These are phyloP conservation scores for Chiroxiphia lanceolata DNA, from an alignment of 2,797 vertebrate genomes.

Conservation along the genomic window DNA sequence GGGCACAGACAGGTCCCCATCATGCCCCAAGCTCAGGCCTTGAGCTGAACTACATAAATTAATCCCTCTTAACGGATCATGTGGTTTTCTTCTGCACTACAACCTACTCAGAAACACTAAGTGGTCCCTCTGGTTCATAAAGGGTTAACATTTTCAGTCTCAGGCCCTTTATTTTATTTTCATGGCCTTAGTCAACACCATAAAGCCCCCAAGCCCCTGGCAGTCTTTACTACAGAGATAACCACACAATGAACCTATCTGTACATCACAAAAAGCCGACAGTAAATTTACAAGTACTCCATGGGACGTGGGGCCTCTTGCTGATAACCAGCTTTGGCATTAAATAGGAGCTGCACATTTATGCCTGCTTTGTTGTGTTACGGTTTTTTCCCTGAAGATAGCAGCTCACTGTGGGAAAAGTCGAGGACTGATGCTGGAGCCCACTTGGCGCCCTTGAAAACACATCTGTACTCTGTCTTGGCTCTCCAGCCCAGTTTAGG, in stretches of 20 bases:
- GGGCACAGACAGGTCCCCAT: not conserved
- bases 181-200: not conserved
- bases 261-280: not conserved
- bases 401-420: conserved; percentile 7
- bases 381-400: not conserved
- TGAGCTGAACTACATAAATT: accelerated
- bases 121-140: not conserved
- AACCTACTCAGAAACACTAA: not conserved
- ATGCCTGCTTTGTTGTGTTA: not conserved
- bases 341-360: not conserved
- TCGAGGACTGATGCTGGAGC: not conserved
- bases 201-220: not conserved
- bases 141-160: not conserved
- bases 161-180: not conserved
- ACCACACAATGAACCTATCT: not conserved
- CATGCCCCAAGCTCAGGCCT: accelerated
- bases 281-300: not conserved
- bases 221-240: not conserved
- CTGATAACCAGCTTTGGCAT: conserved; percentile 31
- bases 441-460: not conserved
- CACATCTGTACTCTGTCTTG: not conserved
- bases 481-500: not conserved
- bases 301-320: not conserved
- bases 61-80: not conserved
- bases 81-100: not conserved